Base-by-base conservation (phyloP, 1,140 invertebrate species). In the Doryteuthis pealeii region DNA sequence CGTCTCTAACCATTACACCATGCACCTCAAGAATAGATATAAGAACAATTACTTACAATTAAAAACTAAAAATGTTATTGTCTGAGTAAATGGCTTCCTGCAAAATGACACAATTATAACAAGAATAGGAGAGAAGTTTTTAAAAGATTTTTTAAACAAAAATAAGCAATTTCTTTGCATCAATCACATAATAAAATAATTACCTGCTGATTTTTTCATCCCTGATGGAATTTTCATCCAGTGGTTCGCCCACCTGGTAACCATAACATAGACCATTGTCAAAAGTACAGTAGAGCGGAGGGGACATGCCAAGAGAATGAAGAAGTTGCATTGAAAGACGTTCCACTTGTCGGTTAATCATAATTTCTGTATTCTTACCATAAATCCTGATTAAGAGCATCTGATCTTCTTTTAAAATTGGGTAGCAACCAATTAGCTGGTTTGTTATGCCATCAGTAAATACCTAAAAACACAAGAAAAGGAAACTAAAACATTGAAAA, bases 361-460 rank as follows among this genome's bases (percentile, higher is more conserved):
- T 91, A 76, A 95, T 89, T 87, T 98, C 96, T 0, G 96, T 97
- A 86, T 96, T 96, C 77, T 94, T 91, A 12, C 97, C 97, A 91
- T 98, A 99, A 76, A 99, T 91, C 79, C 96, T 91, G 22, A 98
- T 91, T 3, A 99, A 90, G 0, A 98, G 90, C 82, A 95, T 92
- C 80, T 95, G 91, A 73, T 88, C 81, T 12, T 72, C 58, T 81
- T 92, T 89, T 78, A 90, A 85, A 79, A 90, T 85, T 35, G 88
- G 77, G 75, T 90, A 94, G 80, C 95, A 94, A 33, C 93, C 94
- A 67, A 98, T 90, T 75, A 99, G 90, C 87, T 94, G 95, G 89
- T 99, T 99, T 69, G 96, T 97, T 71, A 97, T 96, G 35, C 97
- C 97, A 91, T 96, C 94, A 72, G 94, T 97, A 88, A 98, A 98